These are phyloP conservation scores for Ricordea florida DNA, from an alignment of 92 coral and sea anemone species.

Conservation along the genomic window DNA sequence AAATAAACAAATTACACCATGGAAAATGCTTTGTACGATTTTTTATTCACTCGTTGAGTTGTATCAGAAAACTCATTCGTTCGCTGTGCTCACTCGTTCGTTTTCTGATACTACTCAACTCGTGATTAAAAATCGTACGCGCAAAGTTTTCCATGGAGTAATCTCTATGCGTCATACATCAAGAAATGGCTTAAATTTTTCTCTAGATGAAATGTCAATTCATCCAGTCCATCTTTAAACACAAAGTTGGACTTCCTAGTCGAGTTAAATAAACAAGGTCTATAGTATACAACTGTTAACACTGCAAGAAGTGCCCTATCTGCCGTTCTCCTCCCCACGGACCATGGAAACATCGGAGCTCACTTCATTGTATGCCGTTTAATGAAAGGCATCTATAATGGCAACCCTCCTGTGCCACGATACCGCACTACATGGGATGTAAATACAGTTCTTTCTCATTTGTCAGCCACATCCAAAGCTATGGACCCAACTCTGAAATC, in stretches of 20 bases:
- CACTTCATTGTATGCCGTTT: conserved; percentile 31
- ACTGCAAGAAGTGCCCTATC: conserved; percentile 46
- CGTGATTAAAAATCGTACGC: no score
- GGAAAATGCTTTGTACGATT: no score
- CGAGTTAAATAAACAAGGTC: background rate
- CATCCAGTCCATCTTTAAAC: conserved; percentile 26
- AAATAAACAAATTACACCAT: no score
- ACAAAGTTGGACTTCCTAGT: conserved; percentile 5
- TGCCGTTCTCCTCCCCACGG: conserved; percentile 11
- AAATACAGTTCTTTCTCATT: background rate
- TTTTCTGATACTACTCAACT: no score
- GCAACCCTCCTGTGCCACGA: conserved; percentile 36
- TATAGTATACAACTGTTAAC: conserved; percentile 14
- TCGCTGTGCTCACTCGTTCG: no score
- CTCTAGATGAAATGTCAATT: conserved; percentile 22
- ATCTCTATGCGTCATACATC: conserved; percentile 19
- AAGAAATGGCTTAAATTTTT: conserved; percentile 12
- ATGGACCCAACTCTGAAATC: background rate
- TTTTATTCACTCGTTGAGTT: no score
- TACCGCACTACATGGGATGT: conserved; percentile 41
- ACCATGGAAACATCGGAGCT: no score
- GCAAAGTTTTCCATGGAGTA: no score
- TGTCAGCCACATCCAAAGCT: background rate
- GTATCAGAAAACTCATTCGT: no score
- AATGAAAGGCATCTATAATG: conserved; percentile 37